Conservation (phyloP, 2,797 vertebrate genomes). For the Astyanax mexicanus region DNA sequence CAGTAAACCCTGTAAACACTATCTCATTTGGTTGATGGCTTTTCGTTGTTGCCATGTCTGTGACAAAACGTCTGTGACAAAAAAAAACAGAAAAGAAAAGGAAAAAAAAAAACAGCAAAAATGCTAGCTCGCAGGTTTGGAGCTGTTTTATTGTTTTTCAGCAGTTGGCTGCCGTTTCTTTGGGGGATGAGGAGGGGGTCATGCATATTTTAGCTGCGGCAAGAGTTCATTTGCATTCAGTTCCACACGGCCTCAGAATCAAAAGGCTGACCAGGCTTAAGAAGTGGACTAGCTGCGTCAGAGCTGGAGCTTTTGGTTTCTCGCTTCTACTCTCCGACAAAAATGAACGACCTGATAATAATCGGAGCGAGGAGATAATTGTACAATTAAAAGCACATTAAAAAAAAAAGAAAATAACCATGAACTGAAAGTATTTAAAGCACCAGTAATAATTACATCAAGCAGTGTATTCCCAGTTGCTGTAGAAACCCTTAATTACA, state of each 20-base stretch:
- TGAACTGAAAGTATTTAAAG: constrained; percentile 49
- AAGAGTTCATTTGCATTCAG: constrained; percentile 54
- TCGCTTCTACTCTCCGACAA: constrained; percentile 35
- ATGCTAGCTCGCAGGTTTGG: constrained; percentile 51
- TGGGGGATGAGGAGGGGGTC: constrained; percentile 27
- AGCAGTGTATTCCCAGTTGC: constrained; percentile 52
- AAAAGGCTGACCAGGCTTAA: constrained; percentile 58
- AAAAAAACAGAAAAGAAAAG: constrained; percentile 24
- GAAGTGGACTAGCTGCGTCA: constrained; percentile 47
- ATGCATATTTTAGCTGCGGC: constrained; percentile 51
- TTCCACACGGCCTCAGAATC: constrained; percentile 44
- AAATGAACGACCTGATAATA: constrained; percentile 56
- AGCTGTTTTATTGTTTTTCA: constrained; percentile 52
- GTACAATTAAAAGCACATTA: constrained; percentile 60
- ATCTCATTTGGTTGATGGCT: constrained; percentile 78
- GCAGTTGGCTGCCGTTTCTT: constrained; percentile 42
- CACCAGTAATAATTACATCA: constrained; percentile 59
- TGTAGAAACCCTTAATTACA: constrained; percentile 54
- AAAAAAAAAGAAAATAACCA: constrained; percentile 53
- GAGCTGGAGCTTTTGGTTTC: constrained; percentile 35
- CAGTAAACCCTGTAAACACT: constrained; percentile 70
- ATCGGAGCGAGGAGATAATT: constrained; percentile 50
- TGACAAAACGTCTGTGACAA: constrained; percentile 55
- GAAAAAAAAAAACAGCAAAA: constrained; percentile 16
- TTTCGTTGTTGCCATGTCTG: constrained; percentile 70